Evolutionary conservation across 2,888 invertebrate species (phyloP), one percentile per base, ranked within the genome.

Genomic region (Rhaphigaster nebulosa): DNA sequence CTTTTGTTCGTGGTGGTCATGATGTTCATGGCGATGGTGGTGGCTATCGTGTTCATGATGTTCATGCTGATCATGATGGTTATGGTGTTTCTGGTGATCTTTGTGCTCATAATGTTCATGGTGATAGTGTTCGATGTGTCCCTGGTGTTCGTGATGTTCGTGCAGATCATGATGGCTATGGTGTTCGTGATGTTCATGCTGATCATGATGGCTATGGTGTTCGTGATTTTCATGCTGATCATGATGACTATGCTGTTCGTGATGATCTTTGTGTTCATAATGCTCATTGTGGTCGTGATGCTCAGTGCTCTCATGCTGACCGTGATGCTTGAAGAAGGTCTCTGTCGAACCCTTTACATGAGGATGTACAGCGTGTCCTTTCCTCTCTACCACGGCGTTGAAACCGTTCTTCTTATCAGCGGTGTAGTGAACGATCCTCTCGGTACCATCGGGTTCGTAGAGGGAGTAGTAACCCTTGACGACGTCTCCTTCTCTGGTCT

Each of bases 381-480:
- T 65, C 65, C 65, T 65, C 29, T 65, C 65, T 29, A 92, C 54
- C 29, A 65, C 65, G 29, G 65, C 65, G 65, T 65, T 65, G 65
- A 65, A 65, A 2, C 65, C 65, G 65, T 65, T 65, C 29, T 65
- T 65, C 65, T 65, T 65, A 5, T 65, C 65, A 13, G 65, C 65
- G 13, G 65, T 65, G 29, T 65, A 65, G 29, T 65, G 65, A 13
- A 65, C 65, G 65, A 65, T 65, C 65, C 65, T 65, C 29, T 65
- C 29, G 29, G 65, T 65, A 15, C 65, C 65, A 29, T 65, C 65
- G 13, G 65, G 65, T 29, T 65, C 65, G 65, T 65, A 65, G 65
- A 65, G 65, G 65, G 65, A 65, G 29, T 65, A 65, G 65, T 65
- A 65, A 15, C 65, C 65, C 65, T 65, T 65, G 29, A 65, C 65